A percentile compares a stretch with the other conserved stretches of the same genome.
phyloP scores from a whole-genome alignment of 2,888 invertebrate genomes.

The Drosophila nigricruria region DNA sequence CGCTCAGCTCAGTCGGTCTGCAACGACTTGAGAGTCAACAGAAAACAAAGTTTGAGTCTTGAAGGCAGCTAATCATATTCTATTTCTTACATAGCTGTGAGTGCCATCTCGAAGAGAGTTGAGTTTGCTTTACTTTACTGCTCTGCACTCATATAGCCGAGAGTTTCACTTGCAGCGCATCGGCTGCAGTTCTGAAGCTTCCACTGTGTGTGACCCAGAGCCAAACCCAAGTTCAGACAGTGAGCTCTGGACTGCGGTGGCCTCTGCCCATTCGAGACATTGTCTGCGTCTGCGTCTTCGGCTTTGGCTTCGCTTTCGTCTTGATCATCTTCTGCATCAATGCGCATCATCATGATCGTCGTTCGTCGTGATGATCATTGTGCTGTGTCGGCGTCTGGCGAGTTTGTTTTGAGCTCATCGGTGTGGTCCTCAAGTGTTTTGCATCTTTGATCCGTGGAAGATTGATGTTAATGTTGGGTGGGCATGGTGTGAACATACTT shows the following conservation, averaged over 20 bases:
- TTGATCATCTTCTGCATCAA: slow-evolving; percentile 68
- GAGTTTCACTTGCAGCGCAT: slow-evolving; percentile 30
- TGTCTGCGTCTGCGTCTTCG: slow-evolving; percentile 28
- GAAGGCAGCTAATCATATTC: neutral
- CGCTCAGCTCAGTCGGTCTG: neutral
- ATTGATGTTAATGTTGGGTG: slow-evolving; percentile 83
- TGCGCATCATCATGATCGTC: slow-evolving; percentile 59
- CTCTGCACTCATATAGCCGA: slow-evolving; percentile 1
- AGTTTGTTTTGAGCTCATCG: slow-evolving; percentile 45
- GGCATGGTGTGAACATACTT: slow-evolving; percentile 83
- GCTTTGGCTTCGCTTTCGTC: slow-evolving; percentile 22
- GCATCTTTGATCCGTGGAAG: slow-evolving; percentile 84
- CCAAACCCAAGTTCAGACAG: slow-evolving; percentile 47
- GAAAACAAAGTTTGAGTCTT: neutral
- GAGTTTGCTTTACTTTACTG: neutral
- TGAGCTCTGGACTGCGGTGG: slow-evolving; percentile 27
- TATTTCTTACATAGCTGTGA: neutral
- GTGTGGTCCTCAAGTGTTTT: slow-evolving; percentile 80
- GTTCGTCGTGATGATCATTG: slow-evolving; percentile 38
- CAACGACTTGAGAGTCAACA: neutral
- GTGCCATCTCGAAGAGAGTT: neutral
- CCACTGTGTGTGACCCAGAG: slow-evolving; percentile 46
- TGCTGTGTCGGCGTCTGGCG: slow-evolving; percentile 51
- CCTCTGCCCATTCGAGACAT: slow-evolving; percentile 34
- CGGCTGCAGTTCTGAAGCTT: slow-evolving; percentile 28